Base-by-base conservation (phyloP, 2,797 vertebrate species). In the Enteromius argenteus region DNA sequence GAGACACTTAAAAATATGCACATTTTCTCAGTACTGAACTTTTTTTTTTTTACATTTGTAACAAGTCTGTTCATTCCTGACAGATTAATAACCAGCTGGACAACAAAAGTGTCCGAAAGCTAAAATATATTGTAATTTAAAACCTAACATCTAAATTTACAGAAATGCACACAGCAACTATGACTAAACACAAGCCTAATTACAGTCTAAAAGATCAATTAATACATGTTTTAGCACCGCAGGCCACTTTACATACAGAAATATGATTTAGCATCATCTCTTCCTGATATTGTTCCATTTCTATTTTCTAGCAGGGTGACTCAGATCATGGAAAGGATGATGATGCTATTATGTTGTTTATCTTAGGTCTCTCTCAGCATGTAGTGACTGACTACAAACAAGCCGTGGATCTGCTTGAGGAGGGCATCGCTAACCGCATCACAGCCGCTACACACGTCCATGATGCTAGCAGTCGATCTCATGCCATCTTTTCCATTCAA, bases 401-500 rank as follows among this genome's bases (percentile, higher is more conserved):
- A 94, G 96, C 97, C 73, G 93, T 97, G 86, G 93, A 96, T 86
- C 96, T 99, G 86, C 91, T 99, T 86, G 97, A 99, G 89, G 95
- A 96, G 90, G 98, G 98, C 88, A 96, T 99, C 87, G 95, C 96
- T 90, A 99, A 98, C 94, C 97, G 98, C 91, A 99, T 99, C 90
- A 99, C 98, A 0, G 98, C 98, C 81, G 96, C 97, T 64, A 99
- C 98, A 1, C 98, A 99, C 85, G 92, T 97, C 92, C 98, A 99
- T 7, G 97, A 97, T n/a, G 96, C 97, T 91, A 99, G 98, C 94
- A 99, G 98, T 93, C 95, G 98, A 89, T 99, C 98, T 51, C 98
- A 99, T 60, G 98, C 97, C 91, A 99, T 99, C 93, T 99, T 99
- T 92, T 98, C 96, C 81, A 97, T 99, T 91, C 96, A 98, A 91